These are phyloP conservation scores for Amphiura filiformis DNA, from an alignment of 35 echinoderm and acorn worm genomes.

Conservation along the genomic window DNA sequence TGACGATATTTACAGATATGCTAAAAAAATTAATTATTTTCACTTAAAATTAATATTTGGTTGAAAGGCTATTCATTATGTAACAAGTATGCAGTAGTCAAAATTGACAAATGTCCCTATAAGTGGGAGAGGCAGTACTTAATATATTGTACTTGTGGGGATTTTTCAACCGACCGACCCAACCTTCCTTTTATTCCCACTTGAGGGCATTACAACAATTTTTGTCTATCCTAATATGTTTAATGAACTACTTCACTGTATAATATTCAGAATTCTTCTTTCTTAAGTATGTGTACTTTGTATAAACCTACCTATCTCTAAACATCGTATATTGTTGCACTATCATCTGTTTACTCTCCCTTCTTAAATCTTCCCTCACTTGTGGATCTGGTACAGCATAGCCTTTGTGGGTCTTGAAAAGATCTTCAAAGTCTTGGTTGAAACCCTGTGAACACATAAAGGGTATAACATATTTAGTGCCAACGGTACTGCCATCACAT, in stretches of 20 bases:
- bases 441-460: slow-evolving; percentile 70
- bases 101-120: no score
- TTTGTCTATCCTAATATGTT: no score
- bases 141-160: neutral
- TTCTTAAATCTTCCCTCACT: slow-evolving; percentile 50
- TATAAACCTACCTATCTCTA: slow-evolving; percentile 77
- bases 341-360: slow-evolving; percentile 79
- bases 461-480: no score
- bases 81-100: no score
- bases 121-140: no score
- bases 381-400: slow-evolving; percentile 80
- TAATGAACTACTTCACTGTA: no score
- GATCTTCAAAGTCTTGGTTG: slow-evolving; percentile 87
- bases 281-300: no score
- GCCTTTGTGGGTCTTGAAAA: slow-evolving; percentile 80
- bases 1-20: neutral
- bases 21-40: no score
- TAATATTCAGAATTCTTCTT: no score
- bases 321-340: slow-evolving; percentile 74
- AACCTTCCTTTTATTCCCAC: neutral
- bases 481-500: no score
- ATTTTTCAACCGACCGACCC: neutral
- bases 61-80: no score
- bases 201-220: neutral
- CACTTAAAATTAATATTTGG: neutral